Percentiles rank a stretch among this genome's conserved stretches.
phyloP scores from a whole-genome alignment of 2,113 vertebrate species.

The Oncorhynchus nerka region DNA sequence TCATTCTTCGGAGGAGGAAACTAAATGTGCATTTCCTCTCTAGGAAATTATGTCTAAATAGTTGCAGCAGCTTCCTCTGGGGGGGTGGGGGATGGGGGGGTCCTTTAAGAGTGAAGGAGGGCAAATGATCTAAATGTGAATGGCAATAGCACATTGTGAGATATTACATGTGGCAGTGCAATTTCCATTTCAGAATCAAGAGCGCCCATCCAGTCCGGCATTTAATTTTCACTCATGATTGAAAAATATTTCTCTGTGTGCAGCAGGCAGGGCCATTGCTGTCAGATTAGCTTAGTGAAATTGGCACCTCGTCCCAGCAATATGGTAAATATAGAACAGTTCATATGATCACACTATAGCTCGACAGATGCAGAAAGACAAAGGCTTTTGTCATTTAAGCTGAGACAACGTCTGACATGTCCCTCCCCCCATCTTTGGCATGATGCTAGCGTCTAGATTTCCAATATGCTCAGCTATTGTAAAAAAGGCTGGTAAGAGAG shows the following conservation, averaged over 20 bases:
- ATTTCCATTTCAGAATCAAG: constrained; percentile 64
- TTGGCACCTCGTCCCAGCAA: constrained; percentile 46
- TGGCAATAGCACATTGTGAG: constrained; percentile 41
- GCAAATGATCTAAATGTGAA: constrained; percentile 13
- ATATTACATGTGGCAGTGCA: constrained; percentile 72
- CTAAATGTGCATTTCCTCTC: no score
- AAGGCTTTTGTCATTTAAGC: not conserved
- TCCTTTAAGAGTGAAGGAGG: not conserved
- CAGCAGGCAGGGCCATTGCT: constrained; percentile 31
- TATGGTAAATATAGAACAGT: constrained; percentile 47
- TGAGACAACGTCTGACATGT: no score
- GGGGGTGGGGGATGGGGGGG: no score
- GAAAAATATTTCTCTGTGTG: constrained; percentile 50
- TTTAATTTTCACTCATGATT: constrained; percentile 73
- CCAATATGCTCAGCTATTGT: not conserved
- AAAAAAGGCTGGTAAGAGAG: constrained; percentile 19
- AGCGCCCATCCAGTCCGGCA: constrained; percentile 30
- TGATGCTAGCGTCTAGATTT: not conserved
- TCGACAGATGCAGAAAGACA: not conserved
- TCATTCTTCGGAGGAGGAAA: no score
- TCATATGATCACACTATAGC: constrained; percentile 23
- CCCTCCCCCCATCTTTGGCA: not conserved
- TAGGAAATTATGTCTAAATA: no score
- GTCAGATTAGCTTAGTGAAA: constrained; percentile 42
- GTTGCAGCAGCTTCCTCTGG: no score